Percentiles rank a stretch among this genome's conserved stretches.
phyloP scores from a whole-genome alignment of 2,113 vertebrate species.

The Psammodynastes pulverulentus region DNA sequence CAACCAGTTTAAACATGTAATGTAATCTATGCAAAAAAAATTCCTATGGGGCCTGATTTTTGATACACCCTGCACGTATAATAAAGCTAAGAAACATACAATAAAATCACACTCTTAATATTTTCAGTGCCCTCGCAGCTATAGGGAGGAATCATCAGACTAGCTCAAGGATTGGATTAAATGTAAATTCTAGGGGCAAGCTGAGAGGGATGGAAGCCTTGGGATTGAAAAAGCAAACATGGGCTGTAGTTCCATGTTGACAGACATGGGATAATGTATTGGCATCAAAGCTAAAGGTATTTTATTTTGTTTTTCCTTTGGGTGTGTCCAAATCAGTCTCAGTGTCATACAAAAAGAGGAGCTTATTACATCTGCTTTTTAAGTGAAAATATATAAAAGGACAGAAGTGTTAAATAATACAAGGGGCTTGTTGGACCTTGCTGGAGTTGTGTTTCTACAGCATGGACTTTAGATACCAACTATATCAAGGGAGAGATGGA shows the following conservation, averaged over 20 bases:
- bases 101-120: background rate
- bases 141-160: background rate
- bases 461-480: background rate
- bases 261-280: background rate
- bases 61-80: background rate
- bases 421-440: background rate
- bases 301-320: background rate
- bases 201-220: background rate
- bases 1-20: background rate
- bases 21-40: background rate
- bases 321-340: background rate
- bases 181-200: background rate
- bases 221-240: background rate
- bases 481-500: background rate
- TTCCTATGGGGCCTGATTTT: background rate
- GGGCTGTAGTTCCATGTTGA: background rate
- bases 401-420: background rate
- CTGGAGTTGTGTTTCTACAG: background rate
- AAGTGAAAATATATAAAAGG: background rate
- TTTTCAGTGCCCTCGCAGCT: background rate
- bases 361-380: background rate
- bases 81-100: background rate
- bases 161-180: background rate
- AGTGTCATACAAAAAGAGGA: background rate
- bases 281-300: background rate